Conservation (phyloP, 2,797 vertebrate genomes). For the Bufotes viridis region DNA sequence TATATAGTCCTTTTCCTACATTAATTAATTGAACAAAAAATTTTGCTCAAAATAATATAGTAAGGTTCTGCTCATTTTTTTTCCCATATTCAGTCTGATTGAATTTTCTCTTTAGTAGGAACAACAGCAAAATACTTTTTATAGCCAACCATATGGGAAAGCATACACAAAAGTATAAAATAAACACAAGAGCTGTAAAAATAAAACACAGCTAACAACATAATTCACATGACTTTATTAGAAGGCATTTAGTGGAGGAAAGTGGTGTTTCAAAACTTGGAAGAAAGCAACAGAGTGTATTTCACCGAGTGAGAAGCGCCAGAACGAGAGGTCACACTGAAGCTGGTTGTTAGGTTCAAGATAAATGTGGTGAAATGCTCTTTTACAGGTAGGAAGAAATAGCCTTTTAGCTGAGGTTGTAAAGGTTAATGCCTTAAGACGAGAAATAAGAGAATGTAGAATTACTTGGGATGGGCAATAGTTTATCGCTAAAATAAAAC, state of each 20-base stretch:
- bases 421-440: constrained; percentile 38
- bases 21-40: neutral
- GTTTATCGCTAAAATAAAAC: constrained; percentile 34
- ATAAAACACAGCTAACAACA: neutral
- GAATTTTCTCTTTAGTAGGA: neutral
- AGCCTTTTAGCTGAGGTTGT: constrained; percentile 46
- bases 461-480: constrained; percentile 29
- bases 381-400: constrained; percentile 41
- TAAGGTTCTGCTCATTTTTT: neutral
- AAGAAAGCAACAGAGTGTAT: constrained; percentile 1
- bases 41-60: neutral
- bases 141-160: neutral
- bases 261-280: neutral
- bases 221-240: neutral
- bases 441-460: constrained; percentile 47
- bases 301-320: constrained; percentile 21
- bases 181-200: neutral
- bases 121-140: neutral
- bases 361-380: constrained; percentile 31
- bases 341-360: constrained; percentile 23
- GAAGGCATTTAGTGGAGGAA: neutral
- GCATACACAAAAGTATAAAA: neutral
- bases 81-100: neutral
- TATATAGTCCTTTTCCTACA: neutral
- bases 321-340: constrained; percentile 38